Evolutionary conservation across 2,888 invertebrate genomes (phyloP), one percentile per base, ranked within the genome.

Genomic region (Scrobipalpa atriplicella): DNA sequence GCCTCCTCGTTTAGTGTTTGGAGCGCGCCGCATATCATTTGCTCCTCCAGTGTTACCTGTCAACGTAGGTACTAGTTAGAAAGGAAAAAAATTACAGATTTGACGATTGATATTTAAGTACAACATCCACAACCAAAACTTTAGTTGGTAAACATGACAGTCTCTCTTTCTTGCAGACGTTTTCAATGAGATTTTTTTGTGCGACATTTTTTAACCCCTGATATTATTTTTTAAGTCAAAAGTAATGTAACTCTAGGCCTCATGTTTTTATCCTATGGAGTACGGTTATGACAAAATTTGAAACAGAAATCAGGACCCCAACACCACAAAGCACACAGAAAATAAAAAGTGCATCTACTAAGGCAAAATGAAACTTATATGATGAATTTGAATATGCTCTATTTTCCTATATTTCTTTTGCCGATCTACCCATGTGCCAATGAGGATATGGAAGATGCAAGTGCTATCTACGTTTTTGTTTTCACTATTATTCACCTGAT

Each of bases 1-100:
- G 98, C 98, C 89, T 98, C 98, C 92, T 98, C 98, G 89, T 97
- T 98, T 41, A 98, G 93, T 0, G 98, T 97, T 89, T 98, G 98
- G 68, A 98, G 92, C 1, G 98, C 98, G 70, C 98, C 98, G 87
- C 97, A 97, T 74, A 98, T 98, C 97, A 98, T 97, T 89, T 98
- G 98, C 84, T 98, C 98, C 88, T 98, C 98, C 75, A 98, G 93
- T 0, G 98, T 98, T 67, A 98, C 97, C 98, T 98, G 86, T 43
- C n/a, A 21, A 60, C 1, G 19, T 21, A 19, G 10, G 9, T 10
- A 19, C 2, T 1, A 7, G 19, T 19, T 21, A 52, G 19, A 19
- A 19, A 19, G 2, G 18, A n/a, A n/a, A 8, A 36, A 19, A 10
- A 2, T 2, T 19, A 47, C 16, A 47, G 29, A 29, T 29, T 3